These are phyloP conservation scores for Stegophylla sp. DNA, from an alignment of 2,888 invertebrate genomes.

Conservation along the genomic window DNA sequence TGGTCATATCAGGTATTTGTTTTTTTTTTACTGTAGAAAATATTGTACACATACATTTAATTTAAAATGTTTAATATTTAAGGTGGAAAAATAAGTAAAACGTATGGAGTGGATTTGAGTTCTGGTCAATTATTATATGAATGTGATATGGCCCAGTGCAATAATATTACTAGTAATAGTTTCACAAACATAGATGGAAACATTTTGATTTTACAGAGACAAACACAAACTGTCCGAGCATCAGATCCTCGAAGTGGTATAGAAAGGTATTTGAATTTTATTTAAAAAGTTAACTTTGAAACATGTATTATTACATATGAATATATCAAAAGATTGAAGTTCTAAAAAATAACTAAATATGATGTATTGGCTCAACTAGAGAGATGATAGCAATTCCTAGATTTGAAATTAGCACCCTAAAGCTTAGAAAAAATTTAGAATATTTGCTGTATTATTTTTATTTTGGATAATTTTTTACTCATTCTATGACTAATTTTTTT, in stretches of 20 bases:
- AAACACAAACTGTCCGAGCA: conserved; percentile 87
- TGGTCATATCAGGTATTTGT: conserved; percentile 77
- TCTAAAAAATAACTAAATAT: too few species aligned
- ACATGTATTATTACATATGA: too few species aligned
- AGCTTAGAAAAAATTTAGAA: too few species aligned
- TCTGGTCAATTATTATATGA: conserved; percentile 78
- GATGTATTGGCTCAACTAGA: too few species aligned
- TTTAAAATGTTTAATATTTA: conserved; percentile 4
- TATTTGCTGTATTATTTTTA: too few species aligned
- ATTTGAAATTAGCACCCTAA: too few species aligned
- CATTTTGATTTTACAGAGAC: conserved; percentile 80
- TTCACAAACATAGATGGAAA: conserved; percentile 65
- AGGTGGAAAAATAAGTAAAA: conserved; percentile 85
- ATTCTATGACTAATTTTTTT: too few species aligned
- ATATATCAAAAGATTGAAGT: too few species aligned
- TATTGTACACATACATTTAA: conserved; percentile 3
- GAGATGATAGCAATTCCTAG: too few species aligned
- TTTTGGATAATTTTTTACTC: too few species aligned
- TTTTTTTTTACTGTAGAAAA: conserved; percentile 6
- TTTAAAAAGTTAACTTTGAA: too few species aligned
- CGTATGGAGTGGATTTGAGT: conserved; percentile 82
- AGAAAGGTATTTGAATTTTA: conserved; percentile 73
- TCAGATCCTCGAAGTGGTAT: conserved; percentile 83
- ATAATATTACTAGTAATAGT: conserved; percentile 71
- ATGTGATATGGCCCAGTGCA: conserved; percentile 78